A percentile compares a stretch with the other conserved stretches of the same genome.
These are phyloP conservation scores for Meda fulgida DNA, from an alignment of 2,797 vertebrate species.

Conservation along the genomic window DNA sequence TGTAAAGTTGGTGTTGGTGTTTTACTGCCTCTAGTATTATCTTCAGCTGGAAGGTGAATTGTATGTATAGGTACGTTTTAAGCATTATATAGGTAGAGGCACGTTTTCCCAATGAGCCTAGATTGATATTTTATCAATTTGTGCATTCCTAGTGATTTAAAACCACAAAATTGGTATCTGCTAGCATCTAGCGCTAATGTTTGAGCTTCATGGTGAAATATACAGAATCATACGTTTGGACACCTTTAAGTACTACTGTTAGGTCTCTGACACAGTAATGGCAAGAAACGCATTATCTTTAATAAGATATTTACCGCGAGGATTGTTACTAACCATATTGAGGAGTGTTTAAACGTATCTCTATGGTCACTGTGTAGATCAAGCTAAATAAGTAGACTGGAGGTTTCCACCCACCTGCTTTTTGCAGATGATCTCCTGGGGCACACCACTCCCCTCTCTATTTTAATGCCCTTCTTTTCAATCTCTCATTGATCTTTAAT, in stretches of 20 bases:
- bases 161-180: background rate
- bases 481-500: constrained; percentile 40
- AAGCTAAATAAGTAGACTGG: constrained; percentile 28
- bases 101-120: background rate
- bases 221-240: background rate
- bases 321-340: background rate
- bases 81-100: background rate
- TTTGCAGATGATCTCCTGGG: constrained; percentile 22
- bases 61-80: background rate
- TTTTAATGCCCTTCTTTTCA: constrained; percentile 29
- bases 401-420: constrained; percentile 26
- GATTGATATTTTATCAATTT: background rate
- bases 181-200: background rate
- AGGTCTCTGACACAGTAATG: background rate
- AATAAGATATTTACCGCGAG: constrained; percentile 6
- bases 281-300: background rate
- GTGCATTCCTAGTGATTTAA: background rate
- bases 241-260: background rate
- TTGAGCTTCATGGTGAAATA: background rate
- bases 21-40: background rate
- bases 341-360: constrained; percentile 25
- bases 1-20: background rate
- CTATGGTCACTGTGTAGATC: constrained; percentile 33
- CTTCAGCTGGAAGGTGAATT: background rate
- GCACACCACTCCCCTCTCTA: constrained; percentile 7